phyloP scores from a whole-genome alignment of 2,888 invertebrate genomes.

The Drosophila prolongata region DNA sequence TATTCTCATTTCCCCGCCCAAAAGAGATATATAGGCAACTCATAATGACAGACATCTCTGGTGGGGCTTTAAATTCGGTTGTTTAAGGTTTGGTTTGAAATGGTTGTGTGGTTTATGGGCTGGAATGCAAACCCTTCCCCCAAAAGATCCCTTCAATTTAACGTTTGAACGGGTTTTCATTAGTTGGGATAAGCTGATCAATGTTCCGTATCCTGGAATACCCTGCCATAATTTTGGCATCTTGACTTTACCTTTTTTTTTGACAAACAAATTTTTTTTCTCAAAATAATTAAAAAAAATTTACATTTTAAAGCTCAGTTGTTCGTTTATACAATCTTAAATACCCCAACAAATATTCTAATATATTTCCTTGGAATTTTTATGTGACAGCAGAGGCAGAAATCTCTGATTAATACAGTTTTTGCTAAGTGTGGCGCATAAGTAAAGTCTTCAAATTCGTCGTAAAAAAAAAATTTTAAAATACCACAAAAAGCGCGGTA shows the following conservation, averaged over 20 bases:
- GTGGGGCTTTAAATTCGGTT: constrained; percentile 32
- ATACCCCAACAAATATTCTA: too few species aligned
- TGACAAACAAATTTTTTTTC: too few species aligned
- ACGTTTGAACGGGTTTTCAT: constrained; percentile 56
- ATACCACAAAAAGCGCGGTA: constrained; percentile 4
- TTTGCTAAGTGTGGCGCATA: too few species aligned
- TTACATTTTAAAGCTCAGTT: too few species aligned
- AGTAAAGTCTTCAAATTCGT: neutral
- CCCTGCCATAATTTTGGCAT: constrained; percentile 6
- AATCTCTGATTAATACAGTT: too few species aligned
- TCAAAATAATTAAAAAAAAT: too few species aligned
- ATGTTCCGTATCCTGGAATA: constrained; percentile 33
- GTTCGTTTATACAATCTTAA: too few species aligned
- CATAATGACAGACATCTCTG: constrained; percentile 34
- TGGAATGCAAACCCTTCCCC: constrained; percentile 28
- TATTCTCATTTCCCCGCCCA: constrained; percentile 50
- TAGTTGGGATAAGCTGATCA: constrained; percentile 45
- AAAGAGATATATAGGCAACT: constrained; percentile 8
- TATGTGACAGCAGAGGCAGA: too few species aligned
- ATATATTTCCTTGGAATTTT: too few species aligned
- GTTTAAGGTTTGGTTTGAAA: constrained; percentile 24
- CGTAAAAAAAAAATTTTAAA: constrained; percentile 1
- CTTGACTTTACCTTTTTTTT: neutral
- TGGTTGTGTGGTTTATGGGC: constrained; percentile 25
- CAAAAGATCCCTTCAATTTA: constrained; percentile 55